These are phyloP conservation scores for Eupeodes luniger DNA, from an alignment of 2,888 invertebrate species.

Conservation along the genomic window DNA sequence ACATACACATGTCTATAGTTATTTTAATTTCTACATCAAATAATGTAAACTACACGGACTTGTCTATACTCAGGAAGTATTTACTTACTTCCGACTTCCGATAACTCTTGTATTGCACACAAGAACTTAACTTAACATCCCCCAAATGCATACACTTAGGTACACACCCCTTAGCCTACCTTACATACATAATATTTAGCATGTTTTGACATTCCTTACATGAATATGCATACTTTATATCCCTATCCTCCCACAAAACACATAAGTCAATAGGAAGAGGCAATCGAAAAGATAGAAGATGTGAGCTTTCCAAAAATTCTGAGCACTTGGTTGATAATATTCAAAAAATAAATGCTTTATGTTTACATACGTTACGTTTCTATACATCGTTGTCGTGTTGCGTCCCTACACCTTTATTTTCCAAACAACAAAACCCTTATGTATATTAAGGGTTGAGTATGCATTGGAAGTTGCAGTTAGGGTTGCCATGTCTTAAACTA, in stretches of 20 bases:
- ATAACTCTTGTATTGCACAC: neutral
- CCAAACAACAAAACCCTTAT: conserved; percentile 20
- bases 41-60: neutral
- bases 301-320: conserved; percentile 60
- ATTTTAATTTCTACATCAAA: neutral
- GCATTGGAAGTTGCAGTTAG: too few relatives aligned
- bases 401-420: neutral
- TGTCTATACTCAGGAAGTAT: neutral
- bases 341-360: conserved; percentile 61
- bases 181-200: neutral
- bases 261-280: neutral
- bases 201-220: conserved; percentile 4
- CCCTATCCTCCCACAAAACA: neutral
- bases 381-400: neutral
- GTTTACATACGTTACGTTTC: conserved; percentile 26
- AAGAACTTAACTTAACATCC: neutral
- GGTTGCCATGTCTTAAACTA: too few relatives aligned
- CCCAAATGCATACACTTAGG: neutral
- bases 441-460: neutral
- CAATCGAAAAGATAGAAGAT: neutral
- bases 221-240: neutral
- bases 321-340: conserved; percentile 72
- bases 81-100: neutral
- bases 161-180: neutral
- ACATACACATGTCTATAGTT: neutral